Evolutionary conservation across 2,888 invertebrate species (phyloP), one percentile per base, ranked within the genome.

Genomic region (Drosophila barbarae): DNA sequence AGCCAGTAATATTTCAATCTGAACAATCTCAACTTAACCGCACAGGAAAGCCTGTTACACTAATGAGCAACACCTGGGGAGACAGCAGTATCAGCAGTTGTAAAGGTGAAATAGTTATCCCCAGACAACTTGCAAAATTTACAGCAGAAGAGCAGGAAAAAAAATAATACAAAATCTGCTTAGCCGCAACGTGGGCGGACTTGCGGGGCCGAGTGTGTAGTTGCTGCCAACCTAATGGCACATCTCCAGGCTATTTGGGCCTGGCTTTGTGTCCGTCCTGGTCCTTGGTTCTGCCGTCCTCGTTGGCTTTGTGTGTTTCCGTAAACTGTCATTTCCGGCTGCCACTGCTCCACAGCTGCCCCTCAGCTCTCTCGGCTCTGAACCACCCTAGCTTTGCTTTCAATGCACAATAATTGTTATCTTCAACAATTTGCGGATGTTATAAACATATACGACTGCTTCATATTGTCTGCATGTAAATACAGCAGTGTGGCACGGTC

Each of bases 351-450:
- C 59, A 13, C 18, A 21, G 63, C 47, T 67, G 18, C 12, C n/a
- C 39, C 39, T 1, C 39, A 2, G 39, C 21, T 21, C 39, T 7
- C 32, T 12, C n/a, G 13, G 26, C 28, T 18, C 9, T 21, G 30
- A 21, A 13, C 30, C 34, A 23, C 49, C 38, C 42, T 38, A 70
- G 71, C 73, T 74, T 71, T 79, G 76, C 79, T 82, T 76, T 82
- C 82, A 79, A 72, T 81, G 78, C 80, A 81, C 82, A 80, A 81
- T 81, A 81, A 81, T 81, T 82, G 78, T 81, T 82, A 82, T 82
- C 83, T 82, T 82, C 79, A 83, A 82, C 81, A 83, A 82, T 82
- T 82, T 82, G 81, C 81, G 81, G 80, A 82, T 83, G 81, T 82
- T 83, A 83, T 82, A 83, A 81, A 82, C 82, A 81, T 82, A 81